Conservation (phyloP, 2,113 vertebrate species). For the Oceanites oceanicus region DNA sequence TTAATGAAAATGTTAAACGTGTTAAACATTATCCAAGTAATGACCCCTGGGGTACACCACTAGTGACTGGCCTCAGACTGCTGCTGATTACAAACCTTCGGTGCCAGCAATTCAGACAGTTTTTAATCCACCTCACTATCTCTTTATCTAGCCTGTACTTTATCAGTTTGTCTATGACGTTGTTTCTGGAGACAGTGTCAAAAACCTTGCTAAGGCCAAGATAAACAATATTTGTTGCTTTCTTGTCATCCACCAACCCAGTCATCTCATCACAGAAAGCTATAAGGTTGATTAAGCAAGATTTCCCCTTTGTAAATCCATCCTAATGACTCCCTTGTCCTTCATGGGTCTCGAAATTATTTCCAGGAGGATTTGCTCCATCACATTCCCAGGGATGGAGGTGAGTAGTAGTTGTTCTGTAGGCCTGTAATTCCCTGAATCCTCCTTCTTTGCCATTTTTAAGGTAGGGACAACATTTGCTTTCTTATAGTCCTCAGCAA, state of each 20-base stretch:
- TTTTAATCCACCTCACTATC: not conserved
- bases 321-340: not conserved
- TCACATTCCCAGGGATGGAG: not conserved
- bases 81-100: not conserved
- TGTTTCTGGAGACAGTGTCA: not conserved
- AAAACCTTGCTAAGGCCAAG: not conserved
- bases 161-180: rapidly evolving
- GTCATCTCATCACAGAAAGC: not conserved
- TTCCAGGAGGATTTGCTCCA: not conserved
- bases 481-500: not conserved
- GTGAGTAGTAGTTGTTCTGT: not conserved
- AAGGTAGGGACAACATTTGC: not conserved
- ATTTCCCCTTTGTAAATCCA: not conserved
- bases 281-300: not conserved
- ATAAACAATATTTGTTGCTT: not conserved
- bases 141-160: not conserved
- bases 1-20: not conserved
- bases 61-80: not conserved
- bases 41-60: not conserved
- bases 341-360: not conserved
- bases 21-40: not conserved
- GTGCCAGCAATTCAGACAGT: not conserved
- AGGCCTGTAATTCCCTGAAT: not conserved
- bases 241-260: not conserved
- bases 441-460: not conserved